Evolutionary conservation across 2,888 invertebrate species (phyloP).

Genomic region (Schizaphis graminum): DNA sequence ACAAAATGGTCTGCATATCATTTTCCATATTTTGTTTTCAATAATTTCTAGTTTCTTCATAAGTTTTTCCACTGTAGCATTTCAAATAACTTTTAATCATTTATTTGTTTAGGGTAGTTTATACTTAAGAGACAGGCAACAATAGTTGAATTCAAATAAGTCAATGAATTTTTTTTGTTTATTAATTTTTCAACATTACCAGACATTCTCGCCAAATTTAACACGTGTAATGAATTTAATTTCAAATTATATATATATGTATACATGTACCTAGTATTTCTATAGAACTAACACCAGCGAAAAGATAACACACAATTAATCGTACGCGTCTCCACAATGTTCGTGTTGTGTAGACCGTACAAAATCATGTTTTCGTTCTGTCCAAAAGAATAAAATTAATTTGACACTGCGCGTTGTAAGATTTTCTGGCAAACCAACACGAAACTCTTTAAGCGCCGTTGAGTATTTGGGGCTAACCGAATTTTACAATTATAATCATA

Average conservation of each 20-base stretch:
- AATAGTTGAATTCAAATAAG: too few relatives aligned
- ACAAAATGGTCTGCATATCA: too few relatives aligned
- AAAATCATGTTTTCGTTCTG: neutral
- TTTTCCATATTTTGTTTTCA: too few relatives aligned
- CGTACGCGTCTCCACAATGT: neutral
- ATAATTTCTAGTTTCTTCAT: too few relatives aligned
- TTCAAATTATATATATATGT: neutral
- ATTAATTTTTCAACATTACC: neutral
- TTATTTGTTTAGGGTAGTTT: too few relatives aligned
- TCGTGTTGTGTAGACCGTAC: neutral
- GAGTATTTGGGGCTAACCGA: conserved; percentile 7
- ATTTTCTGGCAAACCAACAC: conserved; percentile 9
- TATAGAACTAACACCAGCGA: neutral
- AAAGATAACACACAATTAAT: neutral
- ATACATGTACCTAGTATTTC: neutral
- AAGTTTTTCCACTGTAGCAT: too few relatives aligned
- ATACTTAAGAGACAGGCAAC: too few relatives aligned
- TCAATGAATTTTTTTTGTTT: neutral
- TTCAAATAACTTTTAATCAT: too few relatives aligned
- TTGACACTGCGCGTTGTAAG: neutral
- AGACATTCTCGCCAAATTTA: neutral
- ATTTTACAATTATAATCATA: conserved; percentile 10
- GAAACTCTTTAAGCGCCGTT: neutral
- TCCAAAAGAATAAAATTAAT: conserved; percentile 2
- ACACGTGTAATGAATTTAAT: neutral